These are phyloP conservation scores for Platanista minor DNA, from an alignment of 2,113 vertebrate genomes.

Conservation along the genomic window DNA sequence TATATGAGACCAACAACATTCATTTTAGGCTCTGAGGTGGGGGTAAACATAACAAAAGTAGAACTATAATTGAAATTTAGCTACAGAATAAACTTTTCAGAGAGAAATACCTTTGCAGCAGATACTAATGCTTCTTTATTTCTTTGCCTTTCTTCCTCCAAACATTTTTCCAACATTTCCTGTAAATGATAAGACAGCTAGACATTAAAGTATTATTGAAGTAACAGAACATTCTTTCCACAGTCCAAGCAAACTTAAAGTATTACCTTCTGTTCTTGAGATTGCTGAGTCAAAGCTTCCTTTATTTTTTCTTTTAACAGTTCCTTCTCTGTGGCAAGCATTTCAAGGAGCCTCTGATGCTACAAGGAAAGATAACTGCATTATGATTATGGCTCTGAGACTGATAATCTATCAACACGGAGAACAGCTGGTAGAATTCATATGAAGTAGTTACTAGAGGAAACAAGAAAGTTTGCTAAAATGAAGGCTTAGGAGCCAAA, in stretches of 20 bases:
- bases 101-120: slow-evolving; percentile 78
- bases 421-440: background rate
- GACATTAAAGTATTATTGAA: background rate
- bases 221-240: background rate
- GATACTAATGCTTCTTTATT: slow-evolving; percentile 77
- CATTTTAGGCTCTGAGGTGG: background rate
- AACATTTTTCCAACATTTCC: slow-evolving; percentile 80
- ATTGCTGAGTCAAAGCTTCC: slow-evolving; percentile 79
- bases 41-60: background rate
- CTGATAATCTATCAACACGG: background rate
- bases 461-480: background rate
- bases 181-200: slow-evolving; percentile 66
- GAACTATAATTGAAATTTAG: background rate
- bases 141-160: slow-evolving; percentile 80
- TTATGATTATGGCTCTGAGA: background rate
- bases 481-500: background rate
- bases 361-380: slow-evolving; percentile 62
- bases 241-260: background rate
- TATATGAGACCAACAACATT: background rate
- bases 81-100: background rate
- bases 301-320: slow-evolving; percentile 77
- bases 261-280: slow-evolving; percentile 80
- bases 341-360: slow-evolving; percentile 83
- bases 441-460: background rate
- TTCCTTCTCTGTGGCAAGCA: slow-evolving; percentile 82